Evolutionary conservation across 2,797 vertebrate species (phyloP), one percentile per base, ranked within the genome.

Genomic region (Gouania willdenowi): DNA sequence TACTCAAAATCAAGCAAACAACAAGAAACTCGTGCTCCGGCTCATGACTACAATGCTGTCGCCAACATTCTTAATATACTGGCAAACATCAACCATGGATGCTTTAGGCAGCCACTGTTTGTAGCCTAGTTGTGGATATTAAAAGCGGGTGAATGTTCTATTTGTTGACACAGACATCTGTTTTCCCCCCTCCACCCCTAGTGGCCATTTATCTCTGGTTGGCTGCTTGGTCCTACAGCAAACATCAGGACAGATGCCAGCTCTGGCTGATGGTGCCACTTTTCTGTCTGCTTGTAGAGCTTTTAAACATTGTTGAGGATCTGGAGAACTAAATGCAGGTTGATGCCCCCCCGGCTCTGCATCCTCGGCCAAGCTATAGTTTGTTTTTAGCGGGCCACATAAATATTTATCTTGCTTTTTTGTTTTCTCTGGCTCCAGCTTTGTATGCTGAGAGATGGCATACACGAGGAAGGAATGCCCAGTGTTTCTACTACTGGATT

Each of bases 201-300:
- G 60, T 67, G 73, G 71, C 33, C 49, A 9, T 71, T 81, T 70
- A 40, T 50, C 35, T 78, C 37, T 59, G 68, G 45, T 71, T 65
- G 61, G 49, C 58, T 68, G 57, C 50, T 17, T 68, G 62, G 61
- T 59, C 57, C 47, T 46, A 53, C 25, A 39, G 32, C 45, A 53
- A 44, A 51, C 47, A 41, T 43, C 29, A 47, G 62, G 51, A 24
- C 30, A 10, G 46, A 55, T 44, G 66, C 67, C 66, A 71, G 54
- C 47, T 73, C 60, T 41, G 52, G 40, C 20, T 35, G 31, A 57
- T 8, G 34, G 36, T 55, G 55, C 19, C 8, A 1, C 17, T 25
- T 10, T 48, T 8, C 48, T 36, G 60, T 62, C 48, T 30, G 12
- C 30, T 37, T 16, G 8, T 14, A 12, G 30, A 28, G 13, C 21